Evolutionary conservation across 2,113 vertebrate species (phyloP).

Genomic region (Tringa solitaria): DNA sequence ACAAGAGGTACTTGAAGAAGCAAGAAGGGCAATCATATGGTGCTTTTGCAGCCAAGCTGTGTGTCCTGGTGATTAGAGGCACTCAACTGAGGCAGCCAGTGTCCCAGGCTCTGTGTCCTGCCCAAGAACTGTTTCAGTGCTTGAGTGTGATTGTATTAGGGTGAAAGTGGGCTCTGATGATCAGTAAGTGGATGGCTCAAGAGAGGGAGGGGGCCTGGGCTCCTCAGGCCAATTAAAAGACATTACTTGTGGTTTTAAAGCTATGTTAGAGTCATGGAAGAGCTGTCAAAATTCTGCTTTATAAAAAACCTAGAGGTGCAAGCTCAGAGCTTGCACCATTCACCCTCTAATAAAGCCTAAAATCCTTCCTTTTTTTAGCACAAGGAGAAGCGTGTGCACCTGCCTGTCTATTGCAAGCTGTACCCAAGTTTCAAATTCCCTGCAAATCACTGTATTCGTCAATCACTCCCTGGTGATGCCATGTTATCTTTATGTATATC

Average conservation of each 20-base stretch:
- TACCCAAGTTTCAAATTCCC: not conserved
- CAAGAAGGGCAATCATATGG: not conserved
- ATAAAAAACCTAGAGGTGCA: not conserved
- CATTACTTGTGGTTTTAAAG: not conserved
- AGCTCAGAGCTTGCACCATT: not conserved
- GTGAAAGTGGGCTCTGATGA: not conserved
- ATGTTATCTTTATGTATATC: not conserved
- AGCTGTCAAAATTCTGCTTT: not conserved
- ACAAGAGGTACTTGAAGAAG: not conserved
- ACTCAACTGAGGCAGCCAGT: not conserved
- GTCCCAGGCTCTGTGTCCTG: not conserved
- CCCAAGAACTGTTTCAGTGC: not conserved
- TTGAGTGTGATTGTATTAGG: not conserved
- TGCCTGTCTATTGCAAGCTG: not conserved
- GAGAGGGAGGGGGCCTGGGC: not conserved
- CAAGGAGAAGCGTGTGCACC: not conserved
- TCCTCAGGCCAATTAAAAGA: not conserved
- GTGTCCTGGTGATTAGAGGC: not conserved
- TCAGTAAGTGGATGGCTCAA: not conserved
- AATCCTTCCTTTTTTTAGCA: not conserved
- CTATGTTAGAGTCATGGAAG: not conserved
- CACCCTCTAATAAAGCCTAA: not conserved
- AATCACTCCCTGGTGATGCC: not conserved
- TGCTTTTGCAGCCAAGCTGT: not conserved
- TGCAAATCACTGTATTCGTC: not conserved